Percentiles rank a stretch among this genome's conserved stretches.
These are phyloP conservation scores for Criorhina ranunculi DNA, from an alignment of 2,888 invertebrate species.

Conservation along the genomic window DNA sequence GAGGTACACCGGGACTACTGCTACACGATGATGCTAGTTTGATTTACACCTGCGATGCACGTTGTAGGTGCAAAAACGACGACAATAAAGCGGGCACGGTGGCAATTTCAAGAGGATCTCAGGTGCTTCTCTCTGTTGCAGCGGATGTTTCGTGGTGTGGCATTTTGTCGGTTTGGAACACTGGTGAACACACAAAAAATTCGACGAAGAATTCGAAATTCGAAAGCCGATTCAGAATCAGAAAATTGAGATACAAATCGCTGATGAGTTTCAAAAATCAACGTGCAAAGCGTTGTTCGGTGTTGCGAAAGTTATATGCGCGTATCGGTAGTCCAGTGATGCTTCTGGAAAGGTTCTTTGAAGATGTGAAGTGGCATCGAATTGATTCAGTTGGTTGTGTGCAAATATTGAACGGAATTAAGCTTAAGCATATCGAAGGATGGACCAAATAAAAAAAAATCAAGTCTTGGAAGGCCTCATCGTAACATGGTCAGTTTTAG, in stretches of 20 bases:
- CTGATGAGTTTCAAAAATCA: constrained; percentile 59
- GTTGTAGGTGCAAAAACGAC: constrained; percentile 73
- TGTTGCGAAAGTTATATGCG: neutral
- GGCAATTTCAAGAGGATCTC: constrained; percentile 60
- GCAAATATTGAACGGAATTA: constrained; percentile 53
- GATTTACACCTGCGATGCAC: constrained; percentile 76
- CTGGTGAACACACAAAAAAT: constrained; percentile 23
- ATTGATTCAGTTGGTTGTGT: constrained; percentile 65
- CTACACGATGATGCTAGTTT: constrained; percentile 74
- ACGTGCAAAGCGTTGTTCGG: constrained; percentile 42
- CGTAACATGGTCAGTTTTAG: too few relatives aligned
- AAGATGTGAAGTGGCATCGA: constrained; percentile 58
- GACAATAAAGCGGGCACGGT: constrained; percentile 48
- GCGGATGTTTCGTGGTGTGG: constrained; percentile 45
- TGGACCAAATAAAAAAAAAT: too few relatives aligned
- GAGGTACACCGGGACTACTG: constrained; percentile 39
- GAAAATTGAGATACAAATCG: constrained; percentile 75
- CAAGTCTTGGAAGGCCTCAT: too few relatives aligned
- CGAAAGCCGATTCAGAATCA: constrained; percentile 72
- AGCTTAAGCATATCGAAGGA: neutral
- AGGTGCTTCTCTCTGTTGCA: constrained; percentile 37
- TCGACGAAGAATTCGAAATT: constrained; percentile 63
- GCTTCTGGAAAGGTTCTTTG: constrained; percentile 68
- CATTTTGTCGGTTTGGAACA: constrained; percentile 17
- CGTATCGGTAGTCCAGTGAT: neutral